phyloP scores from a whole-genome alignment of 1,140 invertebrate species.

The Pogonomyrmex californicus region DNA sequence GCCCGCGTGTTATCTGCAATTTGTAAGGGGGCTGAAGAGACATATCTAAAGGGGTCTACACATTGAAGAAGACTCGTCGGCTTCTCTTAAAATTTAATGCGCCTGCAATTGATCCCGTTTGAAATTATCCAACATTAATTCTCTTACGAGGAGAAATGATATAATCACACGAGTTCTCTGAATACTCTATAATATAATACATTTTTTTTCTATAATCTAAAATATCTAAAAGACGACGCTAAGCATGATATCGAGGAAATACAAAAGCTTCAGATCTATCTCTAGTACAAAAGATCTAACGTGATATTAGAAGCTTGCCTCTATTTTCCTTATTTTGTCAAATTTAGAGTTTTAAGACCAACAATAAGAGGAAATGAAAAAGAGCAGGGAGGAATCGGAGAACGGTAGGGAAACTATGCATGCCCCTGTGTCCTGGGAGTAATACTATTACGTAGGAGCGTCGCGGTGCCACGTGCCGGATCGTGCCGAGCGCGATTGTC shows the following conservation, averaged over 20 bases:
- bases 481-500: conserved; percentile 32
- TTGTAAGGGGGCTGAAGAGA: conserved; percentile 50
- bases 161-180: background rate
- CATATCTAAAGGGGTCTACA: background rate
- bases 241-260: background rate
- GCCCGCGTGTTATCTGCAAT: conserved; percentile 54
- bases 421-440: conserved; percentile 51
- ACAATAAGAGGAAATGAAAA: conserved; percentile 45
- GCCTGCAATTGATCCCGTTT: conserved; percentile 1
- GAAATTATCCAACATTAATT: conserved; percentile 7
- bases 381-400: conserved; percentile 17
- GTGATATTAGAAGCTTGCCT: background rate
- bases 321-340: background rate
- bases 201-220: background rate
- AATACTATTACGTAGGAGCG: conserved; percentile 70
- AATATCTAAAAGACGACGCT: background rate
- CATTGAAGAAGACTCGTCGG: background rate
- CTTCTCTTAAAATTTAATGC: conserved; percentile 26
- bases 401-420: background rate
- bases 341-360: conserved; percentile 15
- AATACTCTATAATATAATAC: background rate
- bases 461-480: conserved; percentile 75
- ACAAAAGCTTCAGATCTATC: background rate
- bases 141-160: background rate
- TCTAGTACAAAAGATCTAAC: background rate